Evolutionary conservation across 2,113 vertebrate species (phyloP), one percentile per base, ranked within the genome.

Genomic region (Equus quagga): DNA sequence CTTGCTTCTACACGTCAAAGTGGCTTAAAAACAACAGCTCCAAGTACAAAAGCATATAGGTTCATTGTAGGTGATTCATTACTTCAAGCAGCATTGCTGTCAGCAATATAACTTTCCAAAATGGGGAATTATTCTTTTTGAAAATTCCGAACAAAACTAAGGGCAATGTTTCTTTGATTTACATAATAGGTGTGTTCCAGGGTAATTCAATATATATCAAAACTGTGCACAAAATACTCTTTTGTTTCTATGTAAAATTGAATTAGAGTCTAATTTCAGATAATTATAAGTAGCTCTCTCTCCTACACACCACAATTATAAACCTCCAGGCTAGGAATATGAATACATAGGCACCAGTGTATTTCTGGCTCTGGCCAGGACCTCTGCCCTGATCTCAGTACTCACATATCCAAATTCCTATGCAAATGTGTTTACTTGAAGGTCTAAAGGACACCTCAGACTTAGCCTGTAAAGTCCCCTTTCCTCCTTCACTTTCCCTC

Each of bases 101-200:
- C 54, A 82, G 72, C 58, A n/a, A 15, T 46, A 54, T 6, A 62
- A 26, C 9, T 41, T 85, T 67, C 73, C n/a, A 78, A 93, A 89
- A 91, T 78, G 14, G 78, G 17, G 44, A 97, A 69, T 79, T 86
- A 89, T 83, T 96, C 41, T 62, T 92, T 94, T 9, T 73, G 51
- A 83, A 94, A 94, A 51, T 92, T 96, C 58, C 83, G 64, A 83
- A 84, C 72, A 76, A 91, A 96, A 94, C 33, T 79, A 62, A 69
- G 18, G 58, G 54, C 64, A 67, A 36, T 88, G 88, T 89, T 96
- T 97, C 44, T 83, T 91, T 96, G 81, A 91, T 97, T 97, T 96
- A 54, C 70, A 49, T 91, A 93, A 93, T 72, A 93, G 46, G 58
- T 94, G 3, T 70, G 89, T 97, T 93, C 84, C 54, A 72, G 78